Percentiles rank a stretch among this genome's conserved stretches.
Evolutionary conservation across 2,797 vertebrate species (phyloP).

Genomic region (Macropodus opercularis): DNA sequence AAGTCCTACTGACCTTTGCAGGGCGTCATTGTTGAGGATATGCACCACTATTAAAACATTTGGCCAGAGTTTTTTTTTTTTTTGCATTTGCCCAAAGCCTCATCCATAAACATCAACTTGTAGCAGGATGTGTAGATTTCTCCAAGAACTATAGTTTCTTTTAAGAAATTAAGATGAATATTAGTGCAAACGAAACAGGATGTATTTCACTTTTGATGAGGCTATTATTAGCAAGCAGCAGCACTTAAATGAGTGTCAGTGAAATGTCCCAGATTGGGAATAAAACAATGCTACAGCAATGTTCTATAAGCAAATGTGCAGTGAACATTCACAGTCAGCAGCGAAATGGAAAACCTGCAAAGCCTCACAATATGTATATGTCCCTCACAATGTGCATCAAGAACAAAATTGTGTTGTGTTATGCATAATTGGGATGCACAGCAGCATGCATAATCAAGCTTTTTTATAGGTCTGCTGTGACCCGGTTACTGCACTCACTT

Average conservation of each 20-base stretch:
- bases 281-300: conserved; percentile 8
- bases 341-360: conserved; percentile 62
- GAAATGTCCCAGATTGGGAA: background rate
- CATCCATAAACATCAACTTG: background rate
- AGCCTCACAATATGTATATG: conserved; percentile 47
- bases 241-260: conserved; percentile 6
- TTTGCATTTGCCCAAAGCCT: too few relatives aligned
- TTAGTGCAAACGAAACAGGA: conserved; percentile 19
- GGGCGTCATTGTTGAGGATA: too few relatives aligned
- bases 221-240: conserved; percentile 14
- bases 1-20: background rate
- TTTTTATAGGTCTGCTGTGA: conserved; percentile 50
- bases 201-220: conserved; percentile 19
- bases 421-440: conserved; percentile 54
- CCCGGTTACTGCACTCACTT: conserved; percentile 67
- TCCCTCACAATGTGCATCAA: conserved; percentile 39
- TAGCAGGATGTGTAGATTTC: conserved; percentile 26
- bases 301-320: conserved; percentile 14
- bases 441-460: conserved; percentile 51
- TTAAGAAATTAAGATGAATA: conserved; percentile 1
- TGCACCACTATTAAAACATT: too few relatives aligned
- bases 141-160: background rate
- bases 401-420: conserved; percentile 46
- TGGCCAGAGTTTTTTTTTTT: too few relatives aligned
- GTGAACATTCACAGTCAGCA: conserved; percentile 29